Evolutionary conservation across 2,888 invertebrate genomes (phyloP), one percentile per base, ranked within the genome.

Genomic region (Anarsia innoxiella): DNA sequence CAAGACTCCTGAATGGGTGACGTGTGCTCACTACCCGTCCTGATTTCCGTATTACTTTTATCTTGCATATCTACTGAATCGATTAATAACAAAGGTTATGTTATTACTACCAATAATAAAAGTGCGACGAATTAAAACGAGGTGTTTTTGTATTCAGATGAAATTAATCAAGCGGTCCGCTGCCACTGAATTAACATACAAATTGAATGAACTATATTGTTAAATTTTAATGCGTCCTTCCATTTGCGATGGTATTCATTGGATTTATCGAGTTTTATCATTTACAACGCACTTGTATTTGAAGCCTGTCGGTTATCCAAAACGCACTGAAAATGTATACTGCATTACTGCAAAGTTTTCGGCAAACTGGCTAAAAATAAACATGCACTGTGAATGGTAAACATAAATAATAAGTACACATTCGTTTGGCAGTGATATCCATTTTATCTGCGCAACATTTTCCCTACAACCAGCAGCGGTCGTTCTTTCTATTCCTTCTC

Each of bases 171-270:
- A 34, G 14, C 26, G 16, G 9, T 3, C n/a, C 12, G 11, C 3
- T 12, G 3, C 37, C 40, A 30, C 16, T 4, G 30, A 23, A 40
- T 44, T 45, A 40, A 28, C 40, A 42, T 42, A 31, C 36, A 45
- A 45, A 42, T 45, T 38, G 36, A 38, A 42, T 40, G 32, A 40
- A 42, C 38, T 39, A 19, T 19, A n/a, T n/a, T n/a, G n/a, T n/a
- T n/a, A n/a, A n/a, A n/a, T n/a, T n/a, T n/a, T n/a, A n/a, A n/a
- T n/a, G n/a, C n/a, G n/a, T n/a, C n/a, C n/a, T n/a, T n/a, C n/a
- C n/a, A n/a, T n/a, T n/a, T n/a, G n/a, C n/a, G n/a, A n/a, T n/a
- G n/a, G n/a, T n/a, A n/a, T n/a, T n/a, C n/a, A n/a, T n/a, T n/a
- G n/a, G n/a, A n/a, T n/a, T n/a, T n/a, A n/a, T n/a, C n/a, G n/a